Percentiles rank a stretch among this genome's conserved stretches.
Conservation (phyloP, 2,888 invertebrate genomes). For the Drosophila kokeensis region DNA sequence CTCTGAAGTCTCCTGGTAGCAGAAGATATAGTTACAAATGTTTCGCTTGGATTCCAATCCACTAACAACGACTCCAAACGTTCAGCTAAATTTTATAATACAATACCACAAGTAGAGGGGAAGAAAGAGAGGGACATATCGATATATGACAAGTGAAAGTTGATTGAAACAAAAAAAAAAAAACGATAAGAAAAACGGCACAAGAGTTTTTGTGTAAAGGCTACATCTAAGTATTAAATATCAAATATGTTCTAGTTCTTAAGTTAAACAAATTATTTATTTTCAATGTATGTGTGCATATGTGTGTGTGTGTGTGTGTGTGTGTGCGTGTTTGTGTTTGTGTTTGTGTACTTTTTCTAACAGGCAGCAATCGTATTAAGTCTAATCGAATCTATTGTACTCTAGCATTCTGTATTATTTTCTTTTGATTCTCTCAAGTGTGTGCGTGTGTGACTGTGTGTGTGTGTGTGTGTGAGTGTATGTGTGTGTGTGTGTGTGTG, state of each 20-base stretch:
- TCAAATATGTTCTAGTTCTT: conserved; percentile 73
- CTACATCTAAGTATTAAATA: conserved; percentile 78
- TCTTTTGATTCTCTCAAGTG: conserved; percentile 5
- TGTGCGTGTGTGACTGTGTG: no score
- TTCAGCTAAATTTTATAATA: conserved; percentile 5
- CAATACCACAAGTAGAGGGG: conserved; percentile 13
- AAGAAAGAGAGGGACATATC: conserved; percentile 5
- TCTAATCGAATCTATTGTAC: conserved; percentile 16
- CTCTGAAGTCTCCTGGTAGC: conserved; percentile 60
- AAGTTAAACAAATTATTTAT: conserved; percentile 74
- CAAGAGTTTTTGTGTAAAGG: conserved; percentile 54
- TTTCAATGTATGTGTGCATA: conserved; percentile 35
- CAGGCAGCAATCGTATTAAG: conserved; percentile 15
- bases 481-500: conserved; percentile 7
- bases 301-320: background rate
- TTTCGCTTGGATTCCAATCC: conserved; percentile 69
- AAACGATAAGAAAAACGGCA: conserved; percentile 16
- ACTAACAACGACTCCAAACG: conserved; percentile 25
- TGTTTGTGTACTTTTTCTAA: background rate
- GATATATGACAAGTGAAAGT: conserved; percentile 13
- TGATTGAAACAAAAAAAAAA: background rate
- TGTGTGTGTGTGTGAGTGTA: conserved; percentile 1
- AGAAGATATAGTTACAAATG: conserved; percentile 53
- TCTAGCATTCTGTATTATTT: conserved; percentile 42
- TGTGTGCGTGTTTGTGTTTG: conserved; percentile 8